Evolutionary conservation across 1,140 invertebrate species (phyloP), one percentile per base, ranked within the genome.

Genomic region (Leptinotarsa texana): DNA sequence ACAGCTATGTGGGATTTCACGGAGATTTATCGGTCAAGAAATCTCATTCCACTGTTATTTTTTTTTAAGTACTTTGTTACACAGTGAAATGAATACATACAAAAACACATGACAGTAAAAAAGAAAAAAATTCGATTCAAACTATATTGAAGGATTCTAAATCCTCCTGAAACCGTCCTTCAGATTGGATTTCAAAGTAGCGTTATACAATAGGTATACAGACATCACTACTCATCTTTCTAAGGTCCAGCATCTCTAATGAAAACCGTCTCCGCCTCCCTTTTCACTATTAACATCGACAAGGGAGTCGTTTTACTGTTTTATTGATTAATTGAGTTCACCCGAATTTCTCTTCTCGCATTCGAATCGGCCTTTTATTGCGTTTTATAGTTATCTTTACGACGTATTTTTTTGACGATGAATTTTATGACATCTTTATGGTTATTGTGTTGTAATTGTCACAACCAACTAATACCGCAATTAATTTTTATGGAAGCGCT

Each of bases 301-400:
- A 17, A 81, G 82, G 83, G 82, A 81, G 83, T 77, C 83, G 82
- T 84, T 84, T 84, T 83, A 84, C 83, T 84, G 83, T 84, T 83
- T 84, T 84, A 84, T 84, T 84, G 83, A 84, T 84, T 84, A 84
- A 83, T 84, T 84, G 83, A 84, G 83, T 84, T 84, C 81, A 81
- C 82, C 82, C 82, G 82, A 83, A 83, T 82, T 83, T 83, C 82
- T 83, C 77, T 78, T 24, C 65, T 67, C 82, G 82, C 81, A 83
- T 81, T 80, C 77, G 82, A 82, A 84, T 84, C 83, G 83, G 77
- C 79, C 75, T 83, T 84, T 84, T 84, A 84, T 84, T 83, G 78
- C 82, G 80, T 82, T 82, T 83, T 82, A 82, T 80, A 83, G 80
- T 83, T 82, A 81, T 82, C 79, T 83, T 82, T 82, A 83, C 78